A percentile compares a stretch with the other conserved stretches of the same genome.
Conservation (phyloP, 2,113 vertebrate species). For the Girardinichthys multiradiatus region DNA sequence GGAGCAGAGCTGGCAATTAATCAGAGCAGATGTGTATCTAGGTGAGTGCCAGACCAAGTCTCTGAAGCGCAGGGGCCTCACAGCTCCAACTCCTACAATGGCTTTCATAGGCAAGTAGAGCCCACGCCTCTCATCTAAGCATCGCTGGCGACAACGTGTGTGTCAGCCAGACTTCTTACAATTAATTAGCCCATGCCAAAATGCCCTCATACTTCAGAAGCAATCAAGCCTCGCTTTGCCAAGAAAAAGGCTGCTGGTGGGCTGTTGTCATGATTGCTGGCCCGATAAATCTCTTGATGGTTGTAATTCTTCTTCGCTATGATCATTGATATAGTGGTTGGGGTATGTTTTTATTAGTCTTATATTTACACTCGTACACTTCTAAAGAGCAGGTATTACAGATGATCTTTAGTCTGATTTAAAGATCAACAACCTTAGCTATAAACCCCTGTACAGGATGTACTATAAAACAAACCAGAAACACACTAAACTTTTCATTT, state of each 20-base stretch:
- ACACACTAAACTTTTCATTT: background rate
- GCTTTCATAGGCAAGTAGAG: conserved; percentile 35
- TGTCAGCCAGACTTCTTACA: conserved; percentile 72
- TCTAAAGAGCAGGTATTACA: background rate
- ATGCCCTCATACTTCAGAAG: conserved; percentile 77
- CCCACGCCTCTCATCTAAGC: conserved; percentile 59
- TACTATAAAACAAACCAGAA: background rate
- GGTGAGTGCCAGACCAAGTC: conserved; percentile 74
- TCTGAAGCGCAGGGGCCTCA: conserved; percentile 66
- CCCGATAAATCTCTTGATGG: conserved; percentile 55
- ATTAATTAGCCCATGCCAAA: conserved; percentile 76
- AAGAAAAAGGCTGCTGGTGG: conserved; percentile 59
- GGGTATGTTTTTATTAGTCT: background rate
- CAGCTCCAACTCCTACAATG: conserved; percentile 43
- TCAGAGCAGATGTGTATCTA: conserved; percentile 90
- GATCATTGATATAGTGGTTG: background rate
- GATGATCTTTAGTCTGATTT: no score
- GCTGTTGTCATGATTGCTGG: conserved; percentile 56
- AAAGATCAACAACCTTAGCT: no score
- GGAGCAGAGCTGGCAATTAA: conserved; percentile 88
- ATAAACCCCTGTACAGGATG: background rate
- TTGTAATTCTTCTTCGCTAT: background rate
- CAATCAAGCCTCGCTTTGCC: conserved; percentile 55
- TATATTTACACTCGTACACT: background rate
- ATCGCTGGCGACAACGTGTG: conserved; percentile 51